Base-by-base conservation (phyloP, 2,888 invertebrate genomes). In the Gandaritis pyraliata region DNA sequence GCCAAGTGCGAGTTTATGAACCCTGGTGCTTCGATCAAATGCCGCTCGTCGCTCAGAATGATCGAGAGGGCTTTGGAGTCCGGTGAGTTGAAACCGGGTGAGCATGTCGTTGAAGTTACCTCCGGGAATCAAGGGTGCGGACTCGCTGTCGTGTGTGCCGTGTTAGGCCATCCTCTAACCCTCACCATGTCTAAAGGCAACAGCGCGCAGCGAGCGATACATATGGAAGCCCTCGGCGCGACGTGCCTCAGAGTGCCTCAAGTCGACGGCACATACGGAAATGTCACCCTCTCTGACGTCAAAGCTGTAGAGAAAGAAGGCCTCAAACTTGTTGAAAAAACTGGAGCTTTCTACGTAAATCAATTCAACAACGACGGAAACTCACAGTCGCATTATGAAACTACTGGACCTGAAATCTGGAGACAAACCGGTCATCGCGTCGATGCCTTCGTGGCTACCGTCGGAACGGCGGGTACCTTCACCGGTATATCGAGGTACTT, bases 1-100 rank as follows among this genome's bases (percentile, higher is more conserved):
- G 91, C 83, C 1, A 92, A 91, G 85, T 92, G 91, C 76, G 91
- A 92, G 72, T 91, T 87, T 63, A 91, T 90, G 90, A 92, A 90
- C 57, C 91, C 91, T 8, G 89, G 91, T 33, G 91, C 85, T 11
- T 92, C 91, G 0, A 83, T 92, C 38, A 92, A 92, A 78, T 86
- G 86, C 58, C 85, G 91, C 12, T 92, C 91, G 0, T 85, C 91
- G 0, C 68, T 90, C 49, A 77, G 83, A 61, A 91, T 91, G 91
- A 84, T 92, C 59, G 67, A 76, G 38, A 76, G 77, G 47, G 91
- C 91, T 1, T 61, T 73, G 1, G 77, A 77, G 29, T 76, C 73
- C 13, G 90, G 91, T 11, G 77, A 78, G 2, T 62, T 92, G 47
- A 79, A 83, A 55, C 88, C 89, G 3, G 88, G 88, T 2, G 77